phyloP scores from a whole-genome alignment of 1,140 invertebrate species.

The Monomorium pharaonis region DNA sequence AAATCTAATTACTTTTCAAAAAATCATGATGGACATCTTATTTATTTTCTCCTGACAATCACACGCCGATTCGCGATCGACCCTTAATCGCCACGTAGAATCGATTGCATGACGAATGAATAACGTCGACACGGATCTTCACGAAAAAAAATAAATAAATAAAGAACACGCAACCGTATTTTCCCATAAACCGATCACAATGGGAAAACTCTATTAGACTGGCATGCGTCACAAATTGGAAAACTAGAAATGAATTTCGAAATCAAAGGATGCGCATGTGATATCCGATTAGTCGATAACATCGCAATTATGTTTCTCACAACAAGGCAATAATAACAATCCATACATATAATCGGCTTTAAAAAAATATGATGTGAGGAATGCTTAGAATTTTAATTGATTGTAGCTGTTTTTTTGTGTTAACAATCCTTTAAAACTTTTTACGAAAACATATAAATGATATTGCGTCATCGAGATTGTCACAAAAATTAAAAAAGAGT shows the following conservation, averaged over 20 bases:
- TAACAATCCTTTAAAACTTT: neutral
- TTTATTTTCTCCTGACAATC: conserved; percentile 7
- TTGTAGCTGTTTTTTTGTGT: neutral
- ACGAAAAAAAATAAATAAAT: conserved; percentile 31
- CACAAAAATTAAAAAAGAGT: neutral
- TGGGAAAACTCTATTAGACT: conserved; percentile 21
- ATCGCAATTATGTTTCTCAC: conserved; percentile 2
- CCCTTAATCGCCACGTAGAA: conserved; percentile 30
- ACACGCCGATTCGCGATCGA: conserved; percentile 23
- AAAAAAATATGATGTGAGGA: neutral
- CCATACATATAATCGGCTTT: too few relatives aligned
- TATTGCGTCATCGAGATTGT: neutral
- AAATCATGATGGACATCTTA: neutral
- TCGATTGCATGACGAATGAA: conserved; percentile 44
- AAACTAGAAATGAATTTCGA: conserved; percentile 28
- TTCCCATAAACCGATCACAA: conserved; percentile 15
- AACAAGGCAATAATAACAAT: conserved; percentile 12
- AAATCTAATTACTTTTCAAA: neutral
- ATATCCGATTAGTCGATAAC: neutral
- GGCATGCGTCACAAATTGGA: conserved; percentile 12
- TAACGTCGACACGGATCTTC: conserved; percentile 26
- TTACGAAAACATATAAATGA: neutral
- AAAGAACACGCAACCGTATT: conserved; percentile 40
- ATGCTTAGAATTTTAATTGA: neutral
- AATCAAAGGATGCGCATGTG: neutral